Evolutionary conservation across 2,888 invertebrate species (phyloP).

Genomic region (Andricus quercusramuli): DNA sequence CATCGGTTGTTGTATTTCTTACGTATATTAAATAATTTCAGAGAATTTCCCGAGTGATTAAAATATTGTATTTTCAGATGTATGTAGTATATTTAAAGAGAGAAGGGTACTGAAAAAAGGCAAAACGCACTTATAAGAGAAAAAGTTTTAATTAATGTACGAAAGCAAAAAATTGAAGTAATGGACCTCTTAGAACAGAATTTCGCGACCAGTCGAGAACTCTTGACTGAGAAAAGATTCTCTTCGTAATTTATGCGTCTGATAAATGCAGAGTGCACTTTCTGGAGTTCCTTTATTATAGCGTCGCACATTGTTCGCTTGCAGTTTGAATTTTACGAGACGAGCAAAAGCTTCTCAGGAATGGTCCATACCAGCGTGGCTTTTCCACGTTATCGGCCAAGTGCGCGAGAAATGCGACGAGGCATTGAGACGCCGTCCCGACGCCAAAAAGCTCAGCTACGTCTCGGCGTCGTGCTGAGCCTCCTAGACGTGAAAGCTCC

Average conservation of each 20-base stretch:
- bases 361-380: not conserved
- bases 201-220: not conserved
- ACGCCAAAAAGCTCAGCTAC: not conserved
- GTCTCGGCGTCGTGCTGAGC: slow-evolving; percentile 2
- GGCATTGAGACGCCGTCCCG: not conserved
- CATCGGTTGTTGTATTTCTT: too few relatives aligned
- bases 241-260: slow-evolving; percentile 17
- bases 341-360: slow-evolving; percentile 8
- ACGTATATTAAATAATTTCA: too few relatives aligned
- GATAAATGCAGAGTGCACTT: slow-evolving; percentile 22
- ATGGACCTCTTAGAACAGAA: not conserved
- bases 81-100: too few relatives aligned
- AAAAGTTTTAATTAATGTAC: not conserved
- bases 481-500: not conserved
- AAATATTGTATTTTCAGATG: too few relatives aligned
- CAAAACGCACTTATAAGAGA: not conserved
- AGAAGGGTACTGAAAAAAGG: too few relatives aligned
- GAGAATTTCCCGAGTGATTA: too few relatives aligned
- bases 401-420: not conserved
- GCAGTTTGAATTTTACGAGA: slow-evolving; percentile 22
- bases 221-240: not conserved
- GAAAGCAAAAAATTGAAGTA: not conserved
- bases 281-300: slow-evolving; percentile 3
- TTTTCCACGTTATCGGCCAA: slow-evolving; percentile 9
- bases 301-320: slow-evolving; percentile 13